These are phyloP conservation scores for Iguana delicatissima DNA, from an alignment of 2,797 vertebrate genomes.

Conservation along the genomic window DNA sequence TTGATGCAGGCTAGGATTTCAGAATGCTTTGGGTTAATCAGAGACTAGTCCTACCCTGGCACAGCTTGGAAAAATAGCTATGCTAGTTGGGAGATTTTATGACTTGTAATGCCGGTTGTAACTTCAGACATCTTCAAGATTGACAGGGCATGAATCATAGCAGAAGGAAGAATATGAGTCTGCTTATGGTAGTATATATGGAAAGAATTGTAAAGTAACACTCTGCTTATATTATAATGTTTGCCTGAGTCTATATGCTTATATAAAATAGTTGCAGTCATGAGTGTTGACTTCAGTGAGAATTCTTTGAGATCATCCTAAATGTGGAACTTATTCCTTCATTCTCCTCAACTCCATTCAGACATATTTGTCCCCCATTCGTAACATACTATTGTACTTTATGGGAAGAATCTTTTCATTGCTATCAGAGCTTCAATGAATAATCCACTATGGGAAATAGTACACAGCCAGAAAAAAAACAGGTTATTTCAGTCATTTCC, in stretches of 20 bases:
- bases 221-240: neutral
- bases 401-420: constrained; percentile 14
- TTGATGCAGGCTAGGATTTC: neutral
- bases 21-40: neutral
- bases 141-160: neutral
- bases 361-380: neutral
- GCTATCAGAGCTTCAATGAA: constrained; percentile 21
- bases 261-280: neutral
- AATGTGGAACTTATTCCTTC: neutral
- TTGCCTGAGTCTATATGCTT: neutral
- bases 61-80: neutral
- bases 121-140: neutral
- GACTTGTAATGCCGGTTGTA: too few relatives aligned
- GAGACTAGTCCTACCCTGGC: neutral
- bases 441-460: constrained; percentile 17
- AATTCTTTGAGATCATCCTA: neutral
- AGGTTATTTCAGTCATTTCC: constrained; percentile 42
- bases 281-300: neutral
- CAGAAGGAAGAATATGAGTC: neutral
- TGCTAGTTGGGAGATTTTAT: too few relatives aligned
- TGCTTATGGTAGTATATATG: neutral
- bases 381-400: neutral
- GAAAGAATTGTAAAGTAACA: neutral
- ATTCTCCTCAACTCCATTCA: neutral
- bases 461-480: constrained; percentile 18